Percentiles rank a stretch among this genome's conserved stretches.
phyloP scores from a whole-genome alignment of 1,140 invertebrate species.

The Mactra quadrangularis region DNA sequence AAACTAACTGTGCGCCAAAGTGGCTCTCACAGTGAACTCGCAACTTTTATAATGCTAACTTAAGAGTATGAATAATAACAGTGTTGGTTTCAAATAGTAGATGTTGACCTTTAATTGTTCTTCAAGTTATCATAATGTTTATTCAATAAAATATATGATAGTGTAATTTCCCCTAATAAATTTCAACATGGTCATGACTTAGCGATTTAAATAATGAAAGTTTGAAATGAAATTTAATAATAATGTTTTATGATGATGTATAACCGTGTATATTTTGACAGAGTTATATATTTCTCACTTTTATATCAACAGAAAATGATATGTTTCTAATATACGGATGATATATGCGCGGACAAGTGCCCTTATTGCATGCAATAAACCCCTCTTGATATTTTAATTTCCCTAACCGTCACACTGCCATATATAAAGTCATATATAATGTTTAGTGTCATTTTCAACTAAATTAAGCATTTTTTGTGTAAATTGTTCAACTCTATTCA shows the following conservation, averaged over 20 bases:
- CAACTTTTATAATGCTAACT: too few relatives aligned
- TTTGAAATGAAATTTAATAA: conserved; percentile 15
- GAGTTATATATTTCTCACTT: conserved; percentile 29
- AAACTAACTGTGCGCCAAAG: too few relatives aligned
- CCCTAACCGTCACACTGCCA: neutral
- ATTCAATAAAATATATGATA: conserved; percentile 8
- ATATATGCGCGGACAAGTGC: neutral
- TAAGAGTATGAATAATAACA: too few relatives aligned
- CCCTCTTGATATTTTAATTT: conserved; percentile 19
- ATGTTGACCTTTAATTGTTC: neutral
- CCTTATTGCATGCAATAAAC: conserved; percentile 10
- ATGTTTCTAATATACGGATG: conserved; percentile 1
- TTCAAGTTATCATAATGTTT: conserved; percentile 22
- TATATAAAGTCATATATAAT: conserved; percentile 6
- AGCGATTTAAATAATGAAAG: too few relatives aligned
- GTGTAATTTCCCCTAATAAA: too few relatives aligned
- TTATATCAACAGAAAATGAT: conserved; percentile 28
- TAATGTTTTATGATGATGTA: neutral
- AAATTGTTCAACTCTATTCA: too few relatives aligned
- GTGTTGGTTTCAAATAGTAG: too few relatives aligned
- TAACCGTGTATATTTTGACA: conserved; percentile 35
- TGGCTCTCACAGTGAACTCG: too few relatives aligned
- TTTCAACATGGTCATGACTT: too few relatives aligned
- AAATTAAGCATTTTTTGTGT: too few relatives aligned
- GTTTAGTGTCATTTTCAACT: too few relatives aligned